Base-by-base conservation (phyloP, 1,140 invertebrate genomes). In the Panulirus ornatus region DNA sequence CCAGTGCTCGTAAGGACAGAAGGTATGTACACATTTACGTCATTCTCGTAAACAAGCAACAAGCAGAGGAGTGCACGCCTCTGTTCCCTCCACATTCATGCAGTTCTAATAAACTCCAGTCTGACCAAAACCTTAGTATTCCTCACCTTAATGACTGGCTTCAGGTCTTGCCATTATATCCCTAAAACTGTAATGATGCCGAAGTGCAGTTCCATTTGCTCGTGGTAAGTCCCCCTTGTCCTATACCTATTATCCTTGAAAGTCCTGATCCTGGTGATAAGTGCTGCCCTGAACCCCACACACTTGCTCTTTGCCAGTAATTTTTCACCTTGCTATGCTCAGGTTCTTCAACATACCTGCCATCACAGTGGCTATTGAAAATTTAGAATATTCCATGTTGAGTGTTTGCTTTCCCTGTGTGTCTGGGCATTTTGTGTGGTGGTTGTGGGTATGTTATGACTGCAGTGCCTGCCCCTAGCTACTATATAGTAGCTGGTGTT, bases 221-320 rank as follows among this genome's bases (percentile, higher is more conserved):
- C 44, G 34, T 86, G 84, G 84, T 86, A 86, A 86, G 84, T 86
- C 84, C 40, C 47, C 84, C 44, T 76, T 75, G 73, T 86, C 73
- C 73, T 86, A 58, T 38, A 76, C 84, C 70, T 76, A 30, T 83
- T 40, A 51, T 86, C 84, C 84, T 83, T 58, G 51, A 83, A 83
- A 86, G 73, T 75, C 84, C 84, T 76, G 58, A 84, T 70, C 71
- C 70, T 86, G 22, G 47, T 22, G 47, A 44, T 75, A n/a, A 36
- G 34, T 66, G 73, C 63, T 84, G 34, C 71, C 51, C 36, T 36
- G 30, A 40, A 40, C 71, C 71, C 40, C 84, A 86, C 82, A 84
- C 82, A 84, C 63, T 70, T 44, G 38, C 58, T 38, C 81, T 38
- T n/a, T 38, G 11, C 22, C 40, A 44, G 14, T 34, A 27, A 40